Evolutionary conservation across 2,113 vertebrate genomes (phyloP), one percentile per base, ranked within the genome.

Genomic region (Channa argus): DNA sequence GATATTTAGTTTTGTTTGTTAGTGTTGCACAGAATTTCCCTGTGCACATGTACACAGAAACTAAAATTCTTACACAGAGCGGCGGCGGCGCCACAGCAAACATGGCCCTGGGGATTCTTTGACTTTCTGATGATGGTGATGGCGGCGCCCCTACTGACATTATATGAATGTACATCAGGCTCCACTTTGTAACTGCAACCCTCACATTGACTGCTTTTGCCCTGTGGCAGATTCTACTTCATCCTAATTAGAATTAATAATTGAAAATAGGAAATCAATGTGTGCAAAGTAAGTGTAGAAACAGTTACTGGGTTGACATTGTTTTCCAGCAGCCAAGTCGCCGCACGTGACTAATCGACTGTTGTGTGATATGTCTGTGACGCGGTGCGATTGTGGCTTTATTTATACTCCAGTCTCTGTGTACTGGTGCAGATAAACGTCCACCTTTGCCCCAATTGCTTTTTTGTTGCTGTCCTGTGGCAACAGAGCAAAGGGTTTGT

Each of bases 191-290:
- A 65, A 72, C 72, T 58, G 6, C 45, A 46, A 85, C 87, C 47
- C 69, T 84, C 91, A 94, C 92, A 96, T 97, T 91, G 96, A 97
- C 96, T 89, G 81, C 91, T 90, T 89, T 90, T 88, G 83, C 86
- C 91, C 91, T 60, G 84, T 94, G 95, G 95, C 94, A 93, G 95
- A 94, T 96, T 95, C 94, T 94, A 94, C 95, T 95, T 96, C 95
- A 97, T 96, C 95, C 96, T 98, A 97, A 99, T 99, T 98, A 98
- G 94, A 97, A 97, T 99, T 98, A 98, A 98, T 99, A 98, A 99
- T 99, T 98, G 96, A 96, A 97, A 98, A 98, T 96, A 96, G 97
- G 97, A 97, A 99, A 99, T 99, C 98, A 84, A 98, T 99, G 89
- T 94, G 95, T 96, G 96, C 95, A 96, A 96, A 97, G 97, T 93